Percentiles rank a stretch among this genome's conserved stretches.
Evolutionary conservation across 2,113 vertebrate species (phyloP).

Genomic region (Notarius lentiginosus): DNA sequence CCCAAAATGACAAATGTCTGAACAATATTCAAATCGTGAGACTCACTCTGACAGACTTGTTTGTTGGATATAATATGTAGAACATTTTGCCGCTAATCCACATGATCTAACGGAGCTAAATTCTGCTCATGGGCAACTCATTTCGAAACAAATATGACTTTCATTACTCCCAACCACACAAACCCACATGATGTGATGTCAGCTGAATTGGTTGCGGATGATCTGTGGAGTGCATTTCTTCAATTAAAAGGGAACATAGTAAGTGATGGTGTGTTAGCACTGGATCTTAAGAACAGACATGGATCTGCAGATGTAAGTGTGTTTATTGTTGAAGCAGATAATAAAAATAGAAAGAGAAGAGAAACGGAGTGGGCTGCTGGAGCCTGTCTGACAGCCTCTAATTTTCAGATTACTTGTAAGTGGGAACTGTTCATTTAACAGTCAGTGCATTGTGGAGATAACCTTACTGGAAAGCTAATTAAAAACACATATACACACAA

Average conservation of each 20-base stretch:
- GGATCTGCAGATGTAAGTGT: conserved; percentile 10
- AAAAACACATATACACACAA: conserved; percentile 10
- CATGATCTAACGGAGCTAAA: conserved; percentile 23
- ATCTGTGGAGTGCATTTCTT: conserved; percentile 7
- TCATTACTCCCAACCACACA: conserved; percentile 20
- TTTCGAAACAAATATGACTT: conserved; percentile 43
- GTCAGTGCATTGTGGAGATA: conserved; percentile 17
- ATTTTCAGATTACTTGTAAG: conserved; percentile 28
- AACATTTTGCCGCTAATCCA: conserved; percentile 9
- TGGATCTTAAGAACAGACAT: conserved; percentile 5
- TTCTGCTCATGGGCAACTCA: conserved; percentile 40
- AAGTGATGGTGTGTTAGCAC: background rate
- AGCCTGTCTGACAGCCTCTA: conserved; percentile 27
- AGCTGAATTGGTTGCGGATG: conserved; percentile 17
- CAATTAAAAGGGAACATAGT: background rate
- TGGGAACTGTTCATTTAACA: conserved; percentile 27
- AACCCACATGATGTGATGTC: conserved; percentile 25
- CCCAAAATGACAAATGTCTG: background rate
- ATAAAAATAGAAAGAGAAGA: conserved; percentile 32
- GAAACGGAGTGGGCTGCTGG: background rate
- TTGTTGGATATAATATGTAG: background rate
- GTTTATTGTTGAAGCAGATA: conserved; percentile 6
- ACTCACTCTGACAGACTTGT: background rate
- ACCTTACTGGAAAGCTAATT: conserved; percentile 11
- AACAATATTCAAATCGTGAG: background rate